A percentile compares a stretch with the other conserved stretches of the same genome.
phyloP scores from a whole-genome alignment of 2,113 vertebrate species.

The Dipodomys stephensi region DNA sequence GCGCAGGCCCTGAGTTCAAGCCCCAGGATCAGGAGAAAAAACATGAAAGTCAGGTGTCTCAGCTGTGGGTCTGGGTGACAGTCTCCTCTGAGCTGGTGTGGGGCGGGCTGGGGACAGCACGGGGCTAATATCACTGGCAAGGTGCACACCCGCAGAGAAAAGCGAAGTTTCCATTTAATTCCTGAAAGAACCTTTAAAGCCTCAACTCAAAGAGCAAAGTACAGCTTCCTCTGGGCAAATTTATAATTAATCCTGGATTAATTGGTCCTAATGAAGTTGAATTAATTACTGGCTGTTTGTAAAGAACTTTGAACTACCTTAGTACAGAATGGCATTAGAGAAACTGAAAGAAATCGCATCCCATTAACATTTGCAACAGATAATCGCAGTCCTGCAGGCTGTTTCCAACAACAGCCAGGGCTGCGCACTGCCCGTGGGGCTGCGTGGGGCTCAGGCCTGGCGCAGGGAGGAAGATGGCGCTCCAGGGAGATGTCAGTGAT shows the following conservation, averaged over 20 bases:
- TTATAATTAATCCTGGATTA: conserved; percentile 84
- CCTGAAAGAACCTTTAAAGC: conserved; percentile 70
- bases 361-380: conserved; percentile 67
- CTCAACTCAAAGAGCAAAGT: conserved; percentile 76
- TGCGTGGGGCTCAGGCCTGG: neutral
- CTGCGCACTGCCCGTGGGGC: neutral
- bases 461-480: neutral
- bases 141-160: conserved; percentile 59
- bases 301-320: conserved; percentile 78
- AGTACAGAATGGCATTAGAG: conserved; percentile 73
- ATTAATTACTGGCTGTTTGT: conserved; percentile 79
- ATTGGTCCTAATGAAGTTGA: conserved; percentile 81
- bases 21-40: no score
- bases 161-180: conserved; percentile 74
- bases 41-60: neutral
- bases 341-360: conserved; percentile 66
- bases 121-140: conserved; percentile 36
- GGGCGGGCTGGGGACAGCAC: neutral
- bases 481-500: no score
- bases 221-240: conserved; percentile 78
- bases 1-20: no score
- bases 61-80: neutral
- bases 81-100: neutral
- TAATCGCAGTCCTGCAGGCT: conserved; percentile 67
- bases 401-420: neutral